Evolutionary conservation across 2,113 vertebrate species (phyloP).

Genomic region (Narcine bancroftii): DNA sequence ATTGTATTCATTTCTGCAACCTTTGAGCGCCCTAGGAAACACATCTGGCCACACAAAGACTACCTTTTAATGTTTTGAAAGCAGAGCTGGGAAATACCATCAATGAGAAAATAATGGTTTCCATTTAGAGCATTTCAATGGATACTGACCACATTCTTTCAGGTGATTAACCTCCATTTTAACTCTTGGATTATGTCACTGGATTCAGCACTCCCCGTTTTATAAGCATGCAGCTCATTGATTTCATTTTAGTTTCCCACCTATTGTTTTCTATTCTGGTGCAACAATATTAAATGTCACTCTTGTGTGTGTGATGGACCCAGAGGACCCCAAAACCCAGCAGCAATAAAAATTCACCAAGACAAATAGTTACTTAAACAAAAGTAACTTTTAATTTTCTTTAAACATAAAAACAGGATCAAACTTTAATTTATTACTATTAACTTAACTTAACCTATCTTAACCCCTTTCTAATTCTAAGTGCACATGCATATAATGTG

Average conservation of each 20-base stretch:
- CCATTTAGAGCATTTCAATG: neutral
- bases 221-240: neutral
- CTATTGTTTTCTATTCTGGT: neutral
- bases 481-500: no score
- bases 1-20: constrained; percentile 43
- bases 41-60: neutral
- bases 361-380: no score
- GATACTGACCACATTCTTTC: neutral
- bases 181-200: neutral
- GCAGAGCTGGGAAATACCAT: neutral
- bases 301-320: no score
- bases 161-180: neutral
- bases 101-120: neutral
- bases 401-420: no score
- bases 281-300: neutral
- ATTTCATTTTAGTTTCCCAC: neutral
- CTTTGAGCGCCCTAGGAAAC: neutral
- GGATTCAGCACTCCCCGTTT: neutral
- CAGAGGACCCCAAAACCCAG: no score
- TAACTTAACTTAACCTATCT: no score
- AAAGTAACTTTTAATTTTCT: no score
- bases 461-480: no score
- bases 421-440: no score
- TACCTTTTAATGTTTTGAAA: constrained; percentile 5
- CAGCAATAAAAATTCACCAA: no score